These are phyloP conservation scores for Lathamus discolor DNA, from an alignment of 2,113 vertebrate species.

Conservation along the genomic window DNA sequence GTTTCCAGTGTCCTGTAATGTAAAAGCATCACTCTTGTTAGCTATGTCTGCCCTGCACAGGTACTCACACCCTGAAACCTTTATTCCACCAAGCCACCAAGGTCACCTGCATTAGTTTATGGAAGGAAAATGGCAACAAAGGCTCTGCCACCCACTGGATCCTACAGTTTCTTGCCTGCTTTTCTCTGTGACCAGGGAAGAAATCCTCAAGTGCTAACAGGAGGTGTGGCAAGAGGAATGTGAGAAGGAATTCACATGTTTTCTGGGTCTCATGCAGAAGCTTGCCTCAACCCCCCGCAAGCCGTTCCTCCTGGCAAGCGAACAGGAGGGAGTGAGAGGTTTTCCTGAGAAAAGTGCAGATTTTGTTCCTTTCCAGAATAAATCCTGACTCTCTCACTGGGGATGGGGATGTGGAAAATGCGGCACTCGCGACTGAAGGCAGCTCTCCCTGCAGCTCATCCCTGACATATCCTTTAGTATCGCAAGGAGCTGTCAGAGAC, in stretches of 20 bases:
- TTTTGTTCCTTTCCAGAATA: neutral
- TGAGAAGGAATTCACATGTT: neutral
- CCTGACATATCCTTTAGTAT: neutral
- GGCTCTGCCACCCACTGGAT: neutral
- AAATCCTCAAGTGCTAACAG: neutral
- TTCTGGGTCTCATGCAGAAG: neutral
- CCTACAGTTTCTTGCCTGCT: neutral
- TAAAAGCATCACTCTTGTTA: neutral
- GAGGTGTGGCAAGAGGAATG: neutral
- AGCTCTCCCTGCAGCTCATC: neutral
- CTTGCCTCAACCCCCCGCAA: neutral
- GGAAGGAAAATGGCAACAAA: neutral
- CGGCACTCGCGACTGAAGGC: neutral
- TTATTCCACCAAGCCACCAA: neutral
- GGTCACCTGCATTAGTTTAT: neutral
- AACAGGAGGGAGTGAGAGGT: neutral
- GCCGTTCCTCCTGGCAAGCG: neutral
- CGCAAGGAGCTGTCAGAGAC: neutral
- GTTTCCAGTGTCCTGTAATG: neutral
- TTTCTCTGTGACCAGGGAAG: neutral
- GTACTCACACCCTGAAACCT: neutral
- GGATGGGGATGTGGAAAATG: neutral
- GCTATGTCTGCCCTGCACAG: neutral
- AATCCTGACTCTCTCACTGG: neutral
- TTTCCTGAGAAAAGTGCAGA: neutral